Evolutionary conservation across 35 echinoderm and acorn worm species (phyloP), one percentile per base, ranked within the genome.

Genomic region (Holothuria glaberrima): DNA sequence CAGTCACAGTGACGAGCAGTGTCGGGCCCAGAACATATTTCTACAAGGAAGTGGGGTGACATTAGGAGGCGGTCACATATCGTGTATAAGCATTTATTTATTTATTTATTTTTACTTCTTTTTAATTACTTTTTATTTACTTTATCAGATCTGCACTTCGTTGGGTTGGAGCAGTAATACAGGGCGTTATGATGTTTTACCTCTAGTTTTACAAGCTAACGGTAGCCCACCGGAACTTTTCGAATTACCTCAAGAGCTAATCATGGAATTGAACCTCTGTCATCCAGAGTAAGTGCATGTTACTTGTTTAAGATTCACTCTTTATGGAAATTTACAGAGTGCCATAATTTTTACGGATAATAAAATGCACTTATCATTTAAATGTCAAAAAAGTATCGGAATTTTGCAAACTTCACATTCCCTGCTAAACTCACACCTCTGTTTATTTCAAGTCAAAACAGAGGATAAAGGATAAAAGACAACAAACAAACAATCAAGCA

Each of bases 141-240:
- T 58, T 28, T 45, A 44, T 12, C 86, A 97, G 95, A 85, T 97
- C n/a, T 97, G 95, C 38, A 68, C 59, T 61, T 80, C 46, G n/a
- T 58, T 97, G 26, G 95, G 95, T 21, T 97, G 95, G 95, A 88
- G 59, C 30, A 81, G 92, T 14, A 30, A 48, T 14, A 78, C 90
- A 19, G 93, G 89, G 4, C 20, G 63, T 0, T 97, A 94, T 59
- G 95, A 97, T 58, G 82, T 97, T 0, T 69, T 97, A 65, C 95
- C 95, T 2, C 71, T 97, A 5, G 80, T 97, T 17, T 58, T 97
- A 36, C 92, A 94, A 90, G 95, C 89, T 4, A 85, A 94, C 64
- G 95, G 95, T 27, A 66, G 83, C 7, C 79, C 94, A 44, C 92
- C 95, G 25, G 95, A 97, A 71, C 48, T 90, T 44, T 97, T 94